A percentile compares a stretch with the other conserved stretches of the same genome.
Conservation (phyloP, 30 jellyfish, hydroid and myxozoan species). For the Turritopsis rubra region DNA sequence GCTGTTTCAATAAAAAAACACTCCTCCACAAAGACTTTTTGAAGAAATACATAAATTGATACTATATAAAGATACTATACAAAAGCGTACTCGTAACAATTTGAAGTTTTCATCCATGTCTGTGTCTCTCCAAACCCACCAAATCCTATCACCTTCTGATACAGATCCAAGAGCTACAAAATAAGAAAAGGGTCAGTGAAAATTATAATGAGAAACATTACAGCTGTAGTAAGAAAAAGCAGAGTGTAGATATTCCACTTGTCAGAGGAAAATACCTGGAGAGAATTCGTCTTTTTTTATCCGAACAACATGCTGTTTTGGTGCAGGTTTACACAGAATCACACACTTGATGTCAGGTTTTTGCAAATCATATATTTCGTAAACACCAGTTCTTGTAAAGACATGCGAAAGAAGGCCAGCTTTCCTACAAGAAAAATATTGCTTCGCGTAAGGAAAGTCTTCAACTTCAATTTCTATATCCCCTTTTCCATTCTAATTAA, state of each 20-base stretch:
- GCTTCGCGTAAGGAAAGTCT: background rate
- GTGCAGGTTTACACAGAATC: slow-evolving; percentile 31
- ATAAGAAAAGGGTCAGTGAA: background rate
- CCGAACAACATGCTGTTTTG: slow-evolving; percentile 43
- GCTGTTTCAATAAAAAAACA: too few relatives aligned
- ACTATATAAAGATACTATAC: too few relatives aligned
- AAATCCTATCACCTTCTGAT: slow-evolving; percentile 42
- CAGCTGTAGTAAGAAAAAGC: background rate
- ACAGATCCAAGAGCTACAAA: slow-evolving; percentile 49
- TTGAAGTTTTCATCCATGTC: slow-evolving; percentile 27
- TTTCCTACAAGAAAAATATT: slow-evolving; percentile 9
- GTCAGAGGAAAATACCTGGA: slow-evolving; percentile 25
- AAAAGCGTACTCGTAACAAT: slow-evolving; percentile 27
- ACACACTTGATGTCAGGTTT: slow-evolving; percentile 25
- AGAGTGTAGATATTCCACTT: background rate
- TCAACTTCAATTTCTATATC: background rate
- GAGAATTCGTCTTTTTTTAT: slow-evolving; percentile 35
- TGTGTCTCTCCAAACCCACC: slow-evolving; percentile 54
- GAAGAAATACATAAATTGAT: too few relatives aligned
- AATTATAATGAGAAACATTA: too few relatives aligned
- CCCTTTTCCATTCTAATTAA: too few relatives aligned
- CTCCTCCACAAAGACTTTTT: too few relatives aligned
- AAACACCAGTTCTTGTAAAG: slow-evolving; percentile 36
- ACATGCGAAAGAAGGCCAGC: slow-evolving; percentile 31
- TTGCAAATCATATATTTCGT: slow-evolving; percentile 20